phyloP scores from a whole-genome alignment of 2,888 invertebrate genomes.

The Arge pagana region DNA sequence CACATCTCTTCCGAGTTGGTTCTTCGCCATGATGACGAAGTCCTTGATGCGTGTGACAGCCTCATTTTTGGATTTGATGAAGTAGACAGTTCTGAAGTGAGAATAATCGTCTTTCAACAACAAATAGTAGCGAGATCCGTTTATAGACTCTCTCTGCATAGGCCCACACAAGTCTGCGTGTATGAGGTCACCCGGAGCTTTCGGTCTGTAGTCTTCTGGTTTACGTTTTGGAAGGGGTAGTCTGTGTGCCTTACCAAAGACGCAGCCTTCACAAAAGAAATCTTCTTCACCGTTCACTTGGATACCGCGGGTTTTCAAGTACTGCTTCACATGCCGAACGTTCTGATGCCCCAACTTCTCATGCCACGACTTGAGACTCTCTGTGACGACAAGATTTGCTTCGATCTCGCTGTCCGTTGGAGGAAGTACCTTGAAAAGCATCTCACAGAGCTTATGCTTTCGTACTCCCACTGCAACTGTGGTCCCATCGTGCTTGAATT shows the following conservation, averaged over 20 bases:
- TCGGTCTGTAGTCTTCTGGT: not conserved
- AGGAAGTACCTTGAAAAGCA: not conserved
- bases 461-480: not conserved
- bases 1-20: not conserved
- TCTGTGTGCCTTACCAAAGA: conserved; percentile 6
- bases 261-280: conserved; percentile 28
- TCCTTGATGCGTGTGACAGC: not conserved
- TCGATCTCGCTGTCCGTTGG: too few relatives aligned
- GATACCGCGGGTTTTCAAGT: conserved; percentile 26
- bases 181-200: not conserved
- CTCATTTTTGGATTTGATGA: conserved; percentile 21
- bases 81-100: conserved; percentile 19
- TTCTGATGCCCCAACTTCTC: conserved; percentile 34
- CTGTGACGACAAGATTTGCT: too few relatives aligned
- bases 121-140: conserved; percentile 1
- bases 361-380: conserved; percentile 33
- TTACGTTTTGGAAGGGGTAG: conserved; percentile 1
- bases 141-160: not conserved
- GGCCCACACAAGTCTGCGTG: conserved; percentile 13
- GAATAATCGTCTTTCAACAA: conserved; percentile 7
- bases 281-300: conserved; percentile 20
- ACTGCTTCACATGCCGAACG: conserved; percentile 26
- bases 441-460: not conserved
- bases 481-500: not conserved
- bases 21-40: not conserved